These are phyloP conservation scores for Epinephelus coioides DNA, from an alignment of 2,797 vertebrate genomes.

Conservation along the genomic window DNA sequence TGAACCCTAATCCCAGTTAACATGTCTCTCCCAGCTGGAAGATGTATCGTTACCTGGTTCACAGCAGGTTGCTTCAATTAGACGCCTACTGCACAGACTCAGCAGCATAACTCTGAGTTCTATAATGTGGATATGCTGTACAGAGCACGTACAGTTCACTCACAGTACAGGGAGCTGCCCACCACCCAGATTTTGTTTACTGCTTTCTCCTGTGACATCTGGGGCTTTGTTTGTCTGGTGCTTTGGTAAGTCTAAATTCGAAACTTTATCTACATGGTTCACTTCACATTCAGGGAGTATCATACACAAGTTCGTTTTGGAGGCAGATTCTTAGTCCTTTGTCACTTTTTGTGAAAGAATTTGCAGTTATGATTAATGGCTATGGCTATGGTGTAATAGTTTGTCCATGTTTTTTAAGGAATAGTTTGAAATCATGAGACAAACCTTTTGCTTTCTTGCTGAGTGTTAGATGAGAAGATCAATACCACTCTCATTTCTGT, in stretches of 20 bases:
- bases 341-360: not conserved
- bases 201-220: not conserved
- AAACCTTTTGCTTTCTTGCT: no score
- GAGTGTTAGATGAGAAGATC: no score
- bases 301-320: not conserved
- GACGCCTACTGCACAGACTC: conserved; percentile 33
- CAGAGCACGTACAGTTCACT: not conserved
- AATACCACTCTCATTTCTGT: no score
- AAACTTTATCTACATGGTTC: not conserved
- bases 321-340: not conserved
- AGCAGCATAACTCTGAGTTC: conserved; percentile 8
- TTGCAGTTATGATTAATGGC: not conserved
- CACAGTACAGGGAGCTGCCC: not conserved
- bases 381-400: no score
- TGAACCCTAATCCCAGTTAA: conserved; percentile 62
- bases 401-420: no score
- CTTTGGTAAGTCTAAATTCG: not conserved
- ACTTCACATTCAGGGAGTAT: not conserved
- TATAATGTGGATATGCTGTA: not conserved
- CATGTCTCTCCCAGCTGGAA: conserved; percentile 63
- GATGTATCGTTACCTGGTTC: conserved; percentile 57
- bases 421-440: no score
- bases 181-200: not conserved
- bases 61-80: conserved; percentile 62
- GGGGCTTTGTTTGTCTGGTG: not conserved